phyloP scores from a whole-genome alignment of 30 jellyfish, hydroid and myxozoan genomes.

The Calvadosia cruxmelitensis region DNA sequence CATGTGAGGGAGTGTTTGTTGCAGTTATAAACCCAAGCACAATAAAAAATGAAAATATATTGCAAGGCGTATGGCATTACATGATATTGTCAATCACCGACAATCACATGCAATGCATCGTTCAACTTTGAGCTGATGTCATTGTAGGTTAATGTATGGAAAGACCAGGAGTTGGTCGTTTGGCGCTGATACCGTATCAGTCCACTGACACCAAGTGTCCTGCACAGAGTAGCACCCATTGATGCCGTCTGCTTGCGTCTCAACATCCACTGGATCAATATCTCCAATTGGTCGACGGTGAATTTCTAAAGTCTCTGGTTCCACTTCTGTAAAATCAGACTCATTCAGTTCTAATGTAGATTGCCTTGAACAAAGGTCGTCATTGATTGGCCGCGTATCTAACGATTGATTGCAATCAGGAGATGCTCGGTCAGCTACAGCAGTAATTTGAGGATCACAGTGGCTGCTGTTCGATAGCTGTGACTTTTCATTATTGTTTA shows the following conservation, averaged over 20 bases:
- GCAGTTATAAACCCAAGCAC: too few species aligned
- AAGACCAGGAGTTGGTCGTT: conserved; percentile 22
- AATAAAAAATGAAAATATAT: too few species aligned
- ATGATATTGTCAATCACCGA: too few species aligned
- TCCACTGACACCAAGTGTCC: conserved; percentile 60
- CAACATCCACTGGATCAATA: conserved; percentile 22
- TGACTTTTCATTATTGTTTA: not conserved
- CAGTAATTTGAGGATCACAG: not conserved
- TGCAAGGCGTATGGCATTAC: too few species aligned
- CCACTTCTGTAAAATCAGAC: conserved; percentile 42
- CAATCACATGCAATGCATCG: too few species aligned
- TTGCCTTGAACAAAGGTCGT: conserved; percentile 8
- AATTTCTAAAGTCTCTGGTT: conserved; percentile 57
- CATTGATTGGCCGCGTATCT: conserved; percentile 4
- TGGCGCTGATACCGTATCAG: conserved; percentile 33
- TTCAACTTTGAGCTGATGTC: too few species aligned
- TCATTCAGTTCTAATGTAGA: not conserved
- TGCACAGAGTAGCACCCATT: conserved; percentile 60
- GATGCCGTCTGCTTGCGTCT: conserved; percentile 68
- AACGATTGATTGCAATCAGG: not conserved
- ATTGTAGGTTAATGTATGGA: conserved; percentile 74
- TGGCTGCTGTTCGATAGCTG: not conserved
- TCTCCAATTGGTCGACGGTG: conserved; percentile 33
- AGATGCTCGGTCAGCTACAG: not conserved
- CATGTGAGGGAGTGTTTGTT: too few species aligned